Evolutionary conservation across 1,140 invertebrate genomes (phyloP).

Genomic region (Pinna nobilis): DNA sequence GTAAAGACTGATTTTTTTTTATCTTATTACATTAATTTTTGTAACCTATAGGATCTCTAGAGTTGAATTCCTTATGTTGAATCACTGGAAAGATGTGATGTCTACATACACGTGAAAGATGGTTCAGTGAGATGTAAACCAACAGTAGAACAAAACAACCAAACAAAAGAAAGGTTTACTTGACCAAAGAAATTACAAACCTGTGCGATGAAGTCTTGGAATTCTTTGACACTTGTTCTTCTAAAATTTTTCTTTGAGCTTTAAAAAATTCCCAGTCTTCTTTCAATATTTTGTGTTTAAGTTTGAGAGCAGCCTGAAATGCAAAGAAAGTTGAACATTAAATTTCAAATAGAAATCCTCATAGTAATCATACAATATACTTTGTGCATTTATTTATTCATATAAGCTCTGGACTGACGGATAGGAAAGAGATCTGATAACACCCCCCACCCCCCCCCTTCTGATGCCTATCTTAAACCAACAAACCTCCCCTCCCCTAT

Average conservation of each 20-base stretch:
- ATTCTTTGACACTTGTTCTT: conserved; percentile 74
- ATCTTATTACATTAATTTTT: no score
- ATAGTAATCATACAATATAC: background rate
- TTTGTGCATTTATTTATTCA: background rate
- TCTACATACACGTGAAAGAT: no score
- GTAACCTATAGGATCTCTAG: no score
- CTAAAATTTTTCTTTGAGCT: conserved; percentile 76
- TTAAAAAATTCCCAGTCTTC: conserved; percentile 79
- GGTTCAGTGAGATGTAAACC: no score
- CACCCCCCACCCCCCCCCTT: no score
- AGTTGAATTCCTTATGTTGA: no score
- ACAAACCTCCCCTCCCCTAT: no score
- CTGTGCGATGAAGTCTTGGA: background rate
- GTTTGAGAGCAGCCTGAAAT: conserved; percentile 75
- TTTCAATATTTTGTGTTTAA: conserved; percentile 77
- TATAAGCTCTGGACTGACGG: no score
- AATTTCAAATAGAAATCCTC: background rate
- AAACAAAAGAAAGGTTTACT: background rate
- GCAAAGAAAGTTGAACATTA: background rate
- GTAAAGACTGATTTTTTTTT: no score
- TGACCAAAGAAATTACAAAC: background rate
- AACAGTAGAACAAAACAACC: background rate
- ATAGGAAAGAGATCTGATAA: no score
- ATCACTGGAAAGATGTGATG: no score
- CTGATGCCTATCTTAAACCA: no score